phyloP scores from a whole-genome alignment of 2,113 vertebrate genomes.

The Litocranius walleri region DNA sequence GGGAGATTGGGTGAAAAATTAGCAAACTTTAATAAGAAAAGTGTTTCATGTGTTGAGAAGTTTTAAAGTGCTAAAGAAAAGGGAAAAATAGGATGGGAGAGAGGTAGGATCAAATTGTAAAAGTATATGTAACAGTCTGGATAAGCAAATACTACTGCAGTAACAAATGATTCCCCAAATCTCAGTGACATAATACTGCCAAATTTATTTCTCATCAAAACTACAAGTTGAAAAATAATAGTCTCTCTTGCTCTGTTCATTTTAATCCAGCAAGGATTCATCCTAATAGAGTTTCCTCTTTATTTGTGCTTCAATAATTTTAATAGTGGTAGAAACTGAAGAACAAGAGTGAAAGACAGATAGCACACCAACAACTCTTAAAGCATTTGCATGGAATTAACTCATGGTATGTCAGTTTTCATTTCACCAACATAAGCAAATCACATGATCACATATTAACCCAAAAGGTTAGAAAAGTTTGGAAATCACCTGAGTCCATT shows the following conservation, averaged over 20 bases:
- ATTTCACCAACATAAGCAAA: not conserved
- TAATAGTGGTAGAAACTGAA: not conserved
- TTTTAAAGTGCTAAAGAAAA: not conserved
- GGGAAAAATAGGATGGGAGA: not conserved
- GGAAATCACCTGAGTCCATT: not conserved
- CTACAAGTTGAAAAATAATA: not conserved
- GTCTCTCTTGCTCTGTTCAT: not conserved
- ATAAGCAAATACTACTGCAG: not conserved
- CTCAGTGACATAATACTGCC: not conserved
- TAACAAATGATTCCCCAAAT: not conserved
- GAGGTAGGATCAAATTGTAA: not conserved
- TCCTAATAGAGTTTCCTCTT: not conserved
- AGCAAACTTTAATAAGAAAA: not conserved
- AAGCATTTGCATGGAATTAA: not conserved
- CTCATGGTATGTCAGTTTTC: not conserved
- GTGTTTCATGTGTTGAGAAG: not conserved
- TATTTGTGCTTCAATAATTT: not conserved
- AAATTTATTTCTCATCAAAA: not conserved
- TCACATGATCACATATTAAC: not conserved
- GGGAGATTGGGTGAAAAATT: not conserved
- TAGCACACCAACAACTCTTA: not conserved
- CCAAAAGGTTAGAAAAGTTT: not conserved
- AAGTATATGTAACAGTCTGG: not conserved
- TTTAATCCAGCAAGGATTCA: not conserved
- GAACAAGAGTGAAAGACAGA: not conserved